Percentiles rank a stretch among this genome's conserved stretches.
Evolutionary conservation across 2,888 invertebrate species (phyloP).

Genomic region (Drosophila maculinotata): DNA sequence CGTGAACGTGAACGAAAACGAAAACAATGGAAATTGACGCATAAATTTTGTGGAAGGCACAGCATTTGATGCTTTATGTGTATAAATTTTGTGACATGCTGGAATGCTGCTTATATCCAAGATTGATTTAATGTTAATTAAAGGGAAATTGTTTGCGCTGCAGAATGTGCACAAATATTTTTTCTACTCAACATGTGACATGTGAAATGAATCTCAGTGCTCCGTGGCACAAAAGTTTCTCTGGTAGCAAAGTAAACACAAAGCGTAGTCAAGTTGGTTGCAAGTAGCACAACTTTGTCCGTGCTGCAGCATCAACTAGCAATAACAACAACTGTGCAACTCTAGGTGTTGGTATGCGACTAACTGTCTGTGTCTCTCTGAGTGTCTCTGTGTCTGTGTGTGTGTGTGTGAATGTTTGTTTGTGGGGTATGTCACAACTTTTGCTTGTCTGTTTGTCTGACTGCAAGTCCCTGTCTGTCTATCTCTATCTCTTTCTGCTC

Average conservation of each 20-base stretch:
- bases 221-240: slow-evolving; percentile 49
- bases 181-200: slow-evolving; percentile 49
- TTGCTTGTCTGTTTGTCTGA: slow-evolving; percentile 62
- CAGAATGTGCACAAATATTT: slow-evolving; percentile 61
- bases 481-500: neutral
- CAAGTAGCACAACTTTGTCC: slow-evolving; percentile 66
- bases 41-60: slow-evolving; percentile 33
- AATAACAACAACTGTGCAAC: slow-evolving; percentile 32
- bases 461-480: slow-evolving; percentile 32
- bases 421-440: slow-evolving; percentile 70
- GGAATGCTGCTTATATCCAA: slow-evolving; percentile 38
- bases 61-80: slow-evolving; percentile 13
- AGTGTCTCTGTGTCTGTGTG: slow-evolving; percentile 14
- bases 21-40: slow-evolving; percentile 34
- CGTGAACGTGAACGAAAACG: neutral
- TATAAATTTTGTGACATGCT: slow-evolving; percentile 11
- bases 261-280: slow-evolving; percentile 46
- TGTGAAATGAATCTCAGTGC: slow-evolving; percentile 72
- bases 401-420: slow-evolving; percentile 23
- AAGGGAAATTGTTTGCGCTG: slow-evolving; percentile 66
- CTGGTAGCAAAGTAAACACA: slow-evolving; percentile 66
- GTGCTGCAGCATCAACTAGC: slow-evolving; percentile 40
- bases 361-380: slow-evolving; percentile 21
- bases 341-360: slow-evolving; percentile 46
- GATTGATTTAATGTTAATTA: slow-evolving; percentile 76